A percentile compares a stretch with the other conserved stretches of the same genome.
Conservation (phyloP, 2,113 vertebrate species). For the Notothenia rossii region DNA sequence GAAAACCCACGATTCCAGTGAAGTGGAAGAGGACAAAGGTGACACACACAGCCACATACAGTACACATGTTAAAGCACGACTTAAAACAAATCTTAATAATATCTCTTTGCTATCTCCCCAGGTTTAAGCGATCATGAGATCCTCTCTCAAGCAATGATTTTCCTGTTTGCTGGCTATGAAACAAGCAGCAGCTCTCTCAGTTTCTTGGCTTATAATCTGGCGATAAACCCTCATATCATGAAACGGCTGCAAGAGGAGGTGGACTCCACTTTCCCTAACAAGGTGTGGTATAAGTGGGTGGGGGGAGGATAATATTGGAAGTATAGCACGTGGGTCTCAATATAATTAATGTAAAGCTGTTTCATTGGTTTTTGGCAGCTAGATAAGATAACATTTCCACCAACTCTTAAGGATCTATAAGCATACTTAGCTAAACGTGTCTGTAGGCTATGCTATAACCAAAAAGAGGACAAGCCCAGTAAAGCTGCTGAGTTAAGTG, state of each 20-base stretch:
- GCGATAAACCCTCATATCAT: constrained; percentile 83
- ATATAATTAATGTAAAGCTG: not conserved
- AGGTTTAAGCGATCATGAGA: constrained; percentile 88
- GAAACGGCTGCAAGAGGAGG: constrained; percentile 84
- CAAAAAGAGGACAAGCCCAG: not conserved
- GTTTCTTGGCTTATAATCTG: constrained; percentile 84
- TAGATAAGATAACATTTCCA: not conserved
- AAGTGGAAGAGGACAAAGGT: constrained; percentile 70
- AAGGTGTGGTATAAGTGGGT: constrained; percentile 73
- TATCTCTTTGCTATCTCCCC: constrained; percentile 2
- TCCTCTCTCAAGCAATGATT: constrained; percentile 85
- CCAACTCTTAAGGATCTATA: not conserved
- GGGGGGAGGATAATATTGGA: not conserved
- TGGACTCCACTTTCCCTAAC: constrained; percentile 83
- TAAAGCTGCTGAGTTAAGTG: not conserved
- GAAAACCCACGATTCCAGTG: constrained; percentile 40
- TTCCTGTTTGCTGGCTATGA: constrained; percentile 90
- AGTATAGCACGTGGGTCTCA: not conserved
- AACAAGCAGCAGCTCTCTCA: constrained; percentile 84
- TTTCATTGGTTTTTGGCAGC: not conserved
- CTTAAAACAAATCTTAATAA: not conserved
- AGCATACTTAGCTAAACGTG: not conserved
- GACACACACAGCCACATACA: not conserved
- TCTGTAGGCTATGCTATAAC: not conserved
- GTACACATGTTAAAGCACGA: not conserved